Base-by-base conservation (phyloP, 2,797 vertebrate genomes). In the Pelobates cultripes region DNA sequence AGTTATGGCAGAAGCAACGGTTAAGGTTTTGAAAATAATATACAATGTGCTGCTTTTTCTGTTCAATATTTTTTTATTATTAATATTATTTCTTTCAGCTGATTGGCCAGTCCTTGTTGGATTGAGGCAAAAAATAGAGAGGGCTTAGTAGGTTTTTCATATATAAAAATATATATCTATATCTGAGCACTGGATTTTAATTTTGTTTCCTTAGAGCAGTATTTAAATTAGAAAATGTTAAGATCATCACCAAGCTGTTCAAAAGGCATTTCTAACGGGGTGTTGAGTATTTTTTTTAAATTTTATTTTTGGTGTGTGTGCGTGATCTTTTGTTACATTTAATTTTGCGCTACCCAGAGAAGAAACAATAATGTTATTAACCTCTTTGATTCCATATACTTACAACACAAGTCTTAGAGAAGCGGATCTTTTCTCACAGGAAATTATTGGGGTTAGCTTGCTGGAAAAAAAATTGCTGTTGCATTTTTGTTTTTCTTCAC, bases 11-110 rank as follows among this genome's bases (percentile, higher is more conserved):
- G 85, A 90, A 85, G 86, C 88, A 91, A 91, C 92, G 91, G 89
- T 88, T 91, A 88, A 90, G 89, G 89, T 90, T 91, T 89, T 92
- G 88, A 89, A 91, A 64, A 93, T 92, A 91, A 93, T 92, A 90
- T 88, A 93, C 87, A 86, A 91, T 93, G 92, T 95, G 94, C 95
- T 95, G 95, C 95, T 95, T 96, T 92, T 92, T 43, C 88, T 90
- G 63, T 88, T 64, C 15, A 17, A 70, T 53, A 63, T 75, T 75
- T 81, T 81, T 71, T 61, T 75, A 51, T 75, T 57, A 43, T 45
- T 81, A 60, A 75, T 44, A 76, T 73, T 79, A 64, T 64, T 64
- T 64, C 61, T 64, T 64, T 64, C 61, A 91, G 89, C 88, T 92
- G 88, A 84, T 89, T 94, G 93, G 91, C 91, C 90, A 90, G 90